These are phyloP conservation scores for Lutjanus campechanus DNA, from an alignment of 2,797 vertebrate genomes.

Conservation along the genomic window DNA sequence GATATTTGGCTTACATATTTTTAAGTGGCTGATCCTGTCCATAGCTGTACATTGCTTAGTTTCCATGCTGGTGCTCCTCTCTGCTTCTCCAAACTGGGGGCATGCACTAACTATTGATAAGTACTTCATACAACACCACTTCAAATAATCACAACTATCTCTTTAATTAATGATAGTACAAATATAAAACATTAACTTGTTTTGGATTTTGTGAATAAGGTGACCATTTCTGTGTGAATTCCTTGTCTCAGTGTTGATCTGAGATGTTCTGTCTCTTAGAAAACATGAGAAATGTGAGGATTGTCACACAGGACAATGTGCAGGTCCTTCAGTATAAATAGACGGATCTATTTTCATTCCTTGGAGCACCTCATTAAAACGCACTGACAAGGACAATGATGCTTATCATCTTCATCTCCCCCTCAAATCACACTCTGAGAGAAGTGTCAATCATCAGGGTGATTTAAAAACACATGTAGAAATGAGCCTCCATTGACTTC, in stretches of 20 bases:
- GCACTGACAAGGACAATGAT: slow-evolving; percentile 12
- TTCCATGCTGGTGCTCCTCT: too few species aligned
- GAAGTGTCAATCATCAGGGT: slow-evolving; percentile 48
- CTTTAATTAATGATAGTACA: slow-evolving; percentile 36
- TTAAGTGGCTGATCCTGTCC: too few species aligned
- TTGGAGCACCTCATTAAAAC: slow-evolving; percentile 45
- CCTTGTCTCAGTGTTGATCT: not conserved
- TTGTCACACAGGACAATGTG: not conserved
- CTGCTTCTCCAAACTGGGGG: too few species aligned
- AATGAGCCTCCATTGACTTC: slow-evolving; percentile 46
- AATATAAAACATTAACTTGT: slow-evolving; percentile 18
- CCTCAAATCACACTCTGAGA: slow-evolving; percentile 32
- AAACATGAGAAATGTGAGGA: not conserved
- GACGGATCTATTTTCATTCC: slow-evolving; percentile 51
- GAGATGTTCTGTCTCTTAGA: not conserved
- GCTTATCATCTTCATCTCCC: slow-evolving; percentile 24
- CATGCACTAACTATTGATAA: too few species aligned
- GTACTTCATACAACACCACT: too few species aligned
- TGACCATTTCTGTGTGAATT: not conserved
- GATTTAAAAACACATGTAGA: slow-evolving; percentile 44
- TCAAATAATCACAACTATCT: not conserved
- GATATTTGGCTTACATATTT: too few species aligned
- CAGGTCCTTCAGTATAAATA: slow-evolving; percentile 37
- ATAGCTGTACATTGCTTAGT: too few species aligned
- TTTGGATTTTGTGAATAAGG: not conserved